phyloP scores from a whole-genome alignment of 2,113 vertebrate genomes.

The Nibea coibor region DNA sequence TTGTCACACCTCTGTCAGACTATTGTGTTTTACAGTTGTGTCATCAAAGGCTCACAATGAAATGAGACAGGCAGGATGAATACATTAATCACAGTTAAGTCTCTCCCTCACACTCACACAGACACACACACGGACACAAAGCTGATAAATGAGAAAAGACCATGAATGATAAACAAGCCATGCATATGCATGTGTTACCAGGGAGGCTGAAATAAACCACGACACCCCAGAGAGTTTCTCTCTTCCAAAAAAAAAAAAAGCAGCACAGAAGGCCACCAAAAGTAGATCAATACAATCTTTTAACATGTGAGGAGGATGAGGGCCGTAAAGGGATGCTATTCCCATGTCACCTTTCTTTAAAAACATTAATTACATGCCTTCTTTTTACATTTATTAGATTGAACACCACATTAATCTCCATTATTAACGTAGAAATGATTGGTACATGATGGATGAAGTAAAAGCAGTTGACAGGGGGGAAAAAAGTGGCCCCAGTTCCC shows the following conservation, averaged over 20 bases:
- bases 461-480: conserved; percentile 8
- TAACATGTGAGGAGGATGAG: neutral
- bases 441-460: neutral
- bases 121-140: neutral
- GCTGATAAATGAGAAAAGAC: conserved; percentile 56
- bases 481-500: neutral
- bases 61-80: conserved; percentile 27
- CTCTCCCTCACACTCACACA: neutral
- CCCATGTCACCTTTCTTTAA: neutral
- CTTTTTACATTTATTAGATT: neutral
- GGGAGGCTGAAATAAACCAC: conserved; percentile 15
- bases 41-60: conserved; percentile 10
- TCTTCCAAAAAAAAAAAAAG: conserved; percentile 22
- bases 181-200: conserved; percentile 54
- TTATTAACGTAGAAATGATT: neutral
- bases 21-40: neutral
- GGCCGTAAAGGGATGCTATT: neutral
- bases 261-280: conserved; percentile 22
- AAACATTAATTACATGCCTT: neutral
- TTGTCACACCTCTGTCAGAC: neutral
- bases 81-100: conserved; percentile 18
- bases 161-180: conserved; percentile 59
- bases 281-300: conserved; percentile 46
- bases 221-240: conserved; percentile 34
- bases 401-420: neutral